These are phyloP conservation scores for Crocodylus rhombifer DNA, from an alignment of 2,797 vertebrate species.

Conservation along the genomic window DNA sequence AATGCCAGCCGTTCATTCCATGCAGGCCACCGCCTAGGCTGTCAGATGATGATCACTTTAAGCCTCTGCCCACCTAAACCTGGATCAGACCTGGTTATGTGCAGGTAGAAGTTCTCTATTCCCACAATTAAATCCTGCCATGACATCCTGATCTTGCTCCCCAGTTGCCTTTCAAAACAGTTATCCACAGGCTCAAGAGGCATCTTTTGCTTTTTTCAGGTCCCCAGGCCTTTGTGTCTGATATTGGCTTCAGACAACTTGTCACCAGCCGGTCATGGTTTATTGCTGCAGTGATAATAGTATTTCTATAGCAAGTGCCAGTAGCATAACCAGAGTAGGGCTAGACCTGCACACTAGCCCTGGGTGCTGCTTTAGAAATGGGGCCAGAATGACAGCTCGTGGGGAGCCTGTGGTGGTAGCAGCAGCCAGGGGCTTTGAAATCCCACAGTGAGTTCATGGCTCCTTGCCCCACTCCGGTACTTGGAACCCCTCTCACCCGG, in stretches of 20 bases:
- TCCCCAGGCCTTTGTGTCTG: not conserved
- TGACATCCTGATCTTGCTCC: not conserved
- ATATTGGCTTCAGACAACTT: not conserved
- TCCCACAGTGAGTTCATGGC: too few species aligned
- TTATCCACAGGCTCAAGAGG: not conserved
- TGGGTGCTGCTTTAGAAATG: too few species aligned
- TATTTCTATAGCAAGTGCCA: not conserved
- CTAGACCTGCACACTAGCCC: too few species aligned
- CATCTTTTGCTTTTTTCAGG: not conserved
- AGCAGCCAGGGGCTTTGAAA: too few species aligned
- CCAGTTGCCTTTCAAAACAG: not conserved
- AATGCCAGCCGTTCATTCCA: not conserved
- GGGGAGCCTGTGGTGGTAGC: too few species aligned
- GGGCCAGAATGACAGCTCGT: too few species aligned
- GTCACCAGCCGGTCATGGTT: not conserved
- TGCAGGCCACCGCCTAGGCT: rapidly evolving
- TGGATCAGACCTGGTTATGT: too few species aligned
- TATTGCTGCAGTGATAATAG: not conserved
- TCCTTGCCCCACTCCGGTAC: too few species aligned
- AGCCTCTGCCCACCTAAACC: not conserved
- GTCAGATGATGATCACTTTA: not conserved
- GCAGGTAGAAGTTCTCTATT: not conserved
- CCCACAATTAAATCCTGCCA: not conserved
- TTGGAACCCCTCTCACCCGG: too few species aligned
- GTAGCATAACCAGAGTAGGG: too few species aligned